These are phyloP conservation scores for Pithys albifrons DNA, from an alignment of 2,113 vertebrate genomes.

Conservation along the genomic window DNA sequence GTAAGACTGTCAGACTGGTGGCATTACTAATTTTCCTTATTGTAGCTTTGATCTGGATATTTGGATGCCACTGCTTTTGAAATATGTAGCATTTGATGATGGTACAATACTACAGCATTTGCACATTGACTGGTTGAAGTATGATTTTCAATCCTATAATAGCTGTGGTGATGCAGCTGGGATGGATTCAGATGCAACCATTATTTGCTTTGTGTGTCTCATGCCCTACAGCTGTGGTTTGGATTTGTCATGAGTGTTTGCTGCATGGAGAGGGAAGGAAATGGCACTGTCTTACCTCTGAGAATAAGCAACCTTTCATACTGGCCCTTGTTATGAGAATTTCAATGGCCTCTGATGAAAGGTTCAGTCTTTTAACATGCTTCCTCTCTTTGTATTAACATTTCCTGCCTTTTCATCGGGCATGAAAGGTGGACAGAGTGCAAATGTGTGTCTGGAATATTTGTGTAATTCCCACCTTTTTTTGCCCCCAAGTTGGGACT, in stretches of 20 bases:
- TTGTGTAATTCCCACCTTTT: slow-evolving; percentile 32
- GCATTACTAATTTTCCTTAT: neutral
- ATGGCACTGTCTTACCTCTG: slow-evolving; percentile 49
- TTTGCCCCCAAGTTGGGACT: neutral
- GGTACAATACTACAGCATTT: neutral
- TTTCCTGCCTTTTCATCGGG: slow-evolving; percentile 72
- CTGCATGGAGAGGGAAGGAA: slow-evolving; percentile 61
- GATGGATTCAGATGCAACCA: slow-evolving; percentile 30
- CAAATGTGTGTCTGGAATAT: slow-evolving; percentile 21
- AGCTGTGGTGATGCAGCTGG: neutral
- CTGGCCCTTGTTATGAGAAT: slow-evolving; percentile 48
- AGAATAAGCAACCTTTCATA: slow-evolving; percentile 40
- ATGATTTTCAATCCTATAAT: neutral
- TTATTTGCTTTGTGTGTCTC: slow-evolving; percentile 59
- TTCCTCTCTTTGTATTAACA: slow-evolving; percentile 75
- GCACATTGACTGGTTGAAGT: neutral
- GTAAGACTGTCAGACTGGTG: rapidly evolving
- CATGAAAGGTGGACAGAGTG: slow-evolving; percentile 27
- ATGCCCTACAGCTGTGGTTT: slow-evolving; percentile 36
- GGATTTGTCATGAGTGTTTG: slow-evolving; percentile 38
- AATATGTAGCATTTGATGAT: neutral
- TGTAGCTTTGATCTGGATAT: neutral
- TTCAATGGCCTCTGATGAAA: slow-evolving; percentile 61
- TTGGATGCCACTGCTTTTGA: slow-evolving; percentile 17
- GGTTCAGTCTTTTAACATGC: slow-evolving; percentile 44